A percentile compares a stretch with the other conserved stretches of the same genome.
These are phyloP conservation scores for Pteria penguin DNA, from an alignment of 2,888 invertebrate genomes.

Conservation along the genomic window DNA sequence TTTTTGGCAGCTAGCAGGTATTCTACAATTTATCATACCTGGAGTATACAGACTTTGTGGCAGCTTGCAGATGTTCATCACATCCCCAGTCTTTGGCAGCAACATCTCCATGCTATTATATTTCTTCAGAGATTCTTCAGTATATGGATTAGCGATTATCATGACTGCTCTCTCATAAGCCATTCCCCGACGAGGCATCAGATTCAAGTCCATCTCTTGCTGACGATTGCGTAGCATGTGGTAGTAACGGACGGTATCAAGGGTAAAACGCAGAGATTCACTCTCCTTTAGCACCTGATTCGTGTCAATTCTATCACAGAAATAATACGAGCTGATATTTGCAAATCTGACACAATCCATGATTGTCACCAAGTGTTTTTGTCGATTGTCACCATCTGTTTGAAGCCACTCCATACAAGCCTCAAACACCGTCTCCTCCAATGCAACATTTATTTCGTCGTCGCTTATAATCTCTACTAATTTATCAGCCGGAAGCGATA, in stretches of 20 bases:
- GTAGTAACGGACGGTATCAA: slow-evolving; percentile 72
- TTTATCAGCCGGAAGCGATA: slow-evolving; percentile 75
- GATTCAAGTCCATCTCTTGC: slow-evolving; percentile 76
- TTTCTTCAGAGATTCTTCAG: slow-evolving; percentile 75
- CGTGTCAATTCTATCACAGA: slow-evolving; percentile 77
- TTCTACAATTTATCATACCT: slow-evolving; percentile 60
- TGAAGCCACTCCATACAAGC: slow-evolving; percentile 76
- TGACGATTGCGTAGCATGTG: slow-evolving; percentile 77
- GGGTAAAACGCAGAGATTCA: slow-evolving; percentile 56
- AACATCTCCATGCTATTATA: slow-evolving; percentile 78
- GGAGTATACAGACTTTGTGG: slow-evolving; percentile 78
- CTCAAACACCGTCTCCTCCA: slow-evolving; percentile 75
- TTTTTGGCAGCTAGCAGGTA: neutral
- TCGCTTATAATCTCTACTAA: slow-evolving; percentile 76
- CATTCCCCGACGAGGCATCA: slow-evolving; percentile 76
- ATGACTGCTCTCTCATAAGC: slow-evolving; percentile 73
- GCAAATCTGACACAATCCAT: slow-evolving; percentile 77
- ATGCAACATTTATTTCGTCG: slow-evolving; percentile 73
- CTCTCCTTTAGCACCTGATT: slow-evolving; percentile 62
- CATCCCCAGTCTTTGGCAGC: slow-evolving; percentile 73
- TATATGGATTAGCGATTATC: slow-evolving; percentile 78
- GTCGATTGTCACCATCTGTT: slow-evolving; percentile 57
- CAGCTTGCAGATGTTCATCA: slow-evolving; percentile 74
- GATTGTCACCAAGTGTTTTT: slow-evolving; percentile 59
- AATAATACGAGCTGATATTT: slow-evolving; percentile 78